A percentile compares a stretch with the other conserved stretches of the same genome.
Conservation (phyloP, 2,113 vertebrate species). For the Dromiciops gliroides region DNA sequence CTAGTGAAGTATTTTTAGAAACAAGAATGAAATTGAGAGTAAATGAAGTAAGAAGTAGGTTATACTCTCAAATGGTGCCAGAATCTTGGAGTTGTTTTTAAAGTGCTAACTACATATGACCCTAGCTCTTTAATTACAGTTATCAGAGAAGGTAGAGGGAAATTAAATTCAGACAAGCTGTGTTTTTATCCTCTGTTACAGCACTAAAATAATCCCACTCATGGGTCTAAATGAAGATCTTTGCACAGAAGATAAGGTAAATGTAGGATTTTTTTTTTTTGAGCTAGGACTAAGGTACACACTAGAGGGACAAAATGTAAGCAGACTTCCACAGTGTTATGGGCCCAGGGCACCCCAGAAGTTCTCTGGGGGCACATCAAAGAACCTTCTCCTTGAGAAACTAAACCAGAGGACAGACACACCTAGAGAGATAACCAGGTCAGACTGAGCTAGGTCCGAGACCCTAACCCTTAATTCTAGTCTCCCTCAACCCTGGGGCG, state of each 20-base stretch:
- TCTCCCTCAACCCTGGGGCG: too few relatives aligned
- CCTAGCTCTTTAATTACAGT: slow-evolving; percentile 28
- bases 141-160: not conserved
- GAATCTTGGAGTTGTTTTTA: not conserved
- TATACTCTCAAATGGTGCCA: slow-evolving; percentile 31
- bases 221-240: not conserved
- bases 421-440: too few relatives aligned
- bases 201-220: slow-evolving; percentile 19
- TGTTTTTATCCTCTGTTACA: slow-evolving; percentile 41
- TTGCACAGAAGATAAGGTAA: not conserved
- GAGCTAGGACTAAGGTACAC: not conserved
- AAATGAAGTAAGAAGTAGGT: not conserved
- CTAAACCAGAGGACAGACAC: too few relatives aligned
- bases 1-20: slow-evolving; percentile 35
- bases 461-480: too few relatives aligned
- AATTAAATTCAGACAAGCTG: not conserved
- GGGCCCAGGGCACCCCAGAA: too few relatives aligned
- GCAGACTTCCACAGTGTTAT: not conserved
- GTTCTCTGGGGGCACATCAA: too few relatives aligned
- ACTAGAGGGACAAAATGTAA: not conserved
- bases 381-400: too few relatives aligned
- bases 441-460: too few relatives aligned
- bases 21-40: slow-evolving; percentile 36
- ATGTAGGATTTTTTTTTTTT: not conserved
- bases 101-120: slow-evolving; percentile 10